Evolutionary conservation across 30 jellyfish, hydroid and myxozoan genomes (phyloP).

Genomic region (Clytia hemisphaerica): DNA sequence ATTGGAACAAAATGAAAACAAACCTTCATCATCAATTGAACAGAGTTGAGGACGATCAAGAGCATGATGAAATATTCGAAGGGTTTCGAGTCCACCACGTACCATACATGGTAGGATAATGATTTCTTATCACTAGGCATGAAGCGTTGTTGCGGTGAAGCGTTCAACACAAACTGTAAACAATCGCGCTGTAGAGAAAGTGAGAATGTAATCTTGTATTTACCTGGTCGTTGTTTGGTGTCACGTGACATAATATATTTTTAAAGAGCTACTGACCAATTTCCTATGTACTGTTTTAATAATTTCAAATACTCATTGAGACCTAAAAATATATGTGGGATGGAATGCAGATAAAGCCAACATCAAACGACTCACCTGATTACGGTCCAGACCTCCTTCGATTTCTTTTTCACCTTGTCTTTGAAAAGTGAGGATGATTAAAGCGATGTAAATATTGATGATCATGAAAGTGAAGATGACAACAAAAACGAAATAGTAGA

Average conservation of each 20-base stretch:
- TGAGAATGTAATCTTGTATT: background rate
- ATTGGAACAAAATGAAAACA: no score
- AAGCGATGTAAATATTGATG: constrained; percentile 89
- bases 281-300: no score
- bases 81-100: constrained; percentile 89
- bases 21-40: constrained; percentile 97
- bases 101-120: constrained; percentile 91
- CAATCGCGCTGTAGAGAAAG: constrained; percentile 74
- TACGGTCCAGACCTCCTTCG: constrained; percentile 93
- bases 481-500: constrained; percentile 69
- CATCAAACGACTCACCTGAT: constrained; percentile 89
- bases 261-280: no score
- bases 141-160: constrained; percentile 76
- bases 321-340: no score
- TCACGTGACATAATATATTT: no score
- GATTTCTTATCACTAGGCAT: constrained; percentile 88
- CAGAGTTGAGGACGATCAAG: constrained; percentile 64
- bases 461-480: constrained; percentile 94
- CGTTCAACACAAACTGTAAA: constrained; percentile 74
- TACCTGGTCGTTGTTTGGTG: background rate
- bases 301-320: no score
- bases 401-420: constrained; percentile 94
- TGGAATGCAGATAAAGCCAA: no score
- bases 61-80: constrained; percentile 92
- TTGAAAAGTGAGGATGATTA: constrained; percentile 90